Base-by-base conservation (phyloP, 1,140 invertebrate genomes). In the Anoplolepis gracilipes region DNA sequence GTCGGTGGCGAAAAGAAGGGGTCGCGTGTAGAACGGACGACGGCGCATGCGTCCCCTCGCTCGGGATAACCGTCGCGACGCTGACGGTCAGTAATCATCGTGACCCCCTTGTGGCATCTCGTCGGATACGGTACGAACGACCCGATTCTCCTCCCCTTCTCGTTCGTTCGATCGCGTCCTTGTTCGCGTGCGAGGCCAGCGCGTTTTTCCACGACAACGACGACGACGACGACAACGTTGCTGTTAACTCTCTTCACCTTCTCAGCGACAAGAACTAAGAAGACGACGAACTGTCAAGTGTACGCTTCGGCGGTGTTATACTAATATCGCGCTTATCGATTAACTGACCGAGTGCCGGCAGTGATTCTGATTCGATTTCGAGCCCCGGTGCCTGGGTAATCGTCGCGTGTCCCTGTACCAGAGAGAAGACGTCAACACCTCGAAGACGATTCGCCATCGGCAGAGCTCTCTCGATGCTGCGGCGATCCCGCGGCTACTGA, bases 271-370 rank as follows among this genome's bases (percentile, higher is more conserved):
- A 46, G 59, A 42, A 55, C 55, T n/a, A n/a, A n/a, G 22, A 53
- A 57, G 65, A 62, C 67, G 49, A 57, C 64, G 75, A 46, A 11
- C 49, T 57, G 69, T 69, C 59, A 69, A 77, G 61, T 84, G 65
- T 85, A 57, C 79, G 69, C 62, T 33, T 76, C 86, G 86, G 85
- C 90, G 88, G 86, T 69, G 62, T 91, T 88, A 89, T 88, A 89
- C 89, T 92, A 91, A 93, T 93, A 92, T 90, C 87, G 88, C 89
- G 85, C 77, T n/a, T 93, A 93, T 93, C 92, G 92, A 93, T 93
- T 93, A 88, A 91, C 88, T 82, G 89, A 92, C 88, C 88, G 88
- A 92, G 90, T 88, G 88, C 84, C 88, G 87, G 87, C 87, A 88
- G 90, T 92, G 88, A 89, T 91, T 90, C 57, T 36, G 39, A 76